These are phyloP conservation scores for Camponotus floridanus DNA, from an alignment of 1,140 invertebrate genomes.

Conservation along the genomic window DNA sequence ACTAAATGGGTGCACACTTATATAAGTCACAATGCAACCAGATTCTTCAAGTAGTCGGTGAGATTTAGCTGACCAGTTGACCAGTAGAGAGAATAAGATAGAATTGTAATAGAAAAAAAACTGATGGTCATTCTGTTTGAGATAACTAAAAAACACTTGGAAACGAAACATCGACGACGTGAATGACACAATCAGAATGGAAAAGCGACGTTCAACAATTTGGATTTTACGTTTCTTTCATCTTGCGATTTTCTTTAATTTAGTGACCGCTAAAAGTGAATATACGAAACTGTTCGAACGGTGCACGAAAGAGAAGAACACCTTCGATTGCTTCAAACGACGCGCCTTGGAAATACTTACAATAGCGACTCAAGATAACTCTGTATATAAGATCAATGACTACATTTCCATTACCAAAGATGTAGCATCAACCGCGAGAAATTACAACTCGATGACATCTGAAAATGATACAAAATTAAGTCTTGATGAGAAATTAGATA, in stretches of 20 bases:
- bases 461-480: constrained; percentile 76
- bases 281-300: constrained; percentile 82
- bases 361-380: constrained; percentile 86
- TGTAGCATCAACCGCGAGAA: constrained; percentile 64
- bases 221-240: constrained; percentile 12
- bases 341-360: constrained; percentile 87
- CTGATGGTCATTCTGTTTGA: background rate
- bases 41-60: constrained; percentile 61
- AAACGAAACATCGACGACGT: background rate
- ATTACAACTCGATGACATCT: constrained; percentile 25
- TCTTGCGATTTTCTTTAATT: constrained; percentile 17
- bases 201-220: background rate
- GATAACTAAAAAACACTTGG: background rate
- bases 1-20: constrained; percentile 64
- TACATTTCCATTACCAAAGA: constrained; percentile 87
- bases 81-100: background rate
- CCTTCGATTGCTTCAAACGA: constrained; percentile 87
- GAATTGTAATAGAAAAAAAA: background rate
- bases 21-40: constrained; percentile 65
- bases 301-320: constrained; percentile 82
- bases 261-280: constrained; percentile 70
- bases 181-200: constrained; percentile 31
- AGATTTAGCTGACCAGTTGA: constrained; percentile 58
- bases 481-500: constrained; percentile 82
- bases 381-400: constrained; percentile 87